Percentiles rank a stretch among this genome's conserved stretches.
phyloP scores from a whole-genome alignment of 2,888 invertebrate genomes.

The Drosophila aldrichi region DNA sequence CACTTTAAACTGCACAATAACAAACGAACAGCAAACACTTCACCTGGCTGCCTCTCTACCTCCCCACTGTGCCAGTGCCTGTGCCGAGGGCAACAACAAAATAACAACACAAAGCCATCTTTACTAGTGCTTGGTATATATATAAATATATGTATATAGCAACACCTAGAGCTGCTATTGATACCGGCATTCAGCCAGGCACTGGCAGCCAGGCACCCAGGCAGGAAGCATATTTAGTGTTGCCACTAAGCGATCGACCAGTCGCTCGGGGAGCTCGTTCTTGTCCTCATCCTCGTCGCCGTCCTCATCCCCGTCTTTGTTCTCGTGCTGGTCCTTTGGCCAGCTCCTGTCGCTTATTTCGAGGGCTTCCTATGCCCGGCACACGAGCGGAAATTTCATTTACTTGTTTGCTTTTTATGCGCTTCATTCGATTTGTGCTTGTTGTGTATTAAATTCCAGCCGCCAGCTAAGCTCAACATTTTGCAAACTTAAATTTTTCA shows the following conservation, averaged over 20 bases:
- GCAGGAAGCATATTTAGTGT: conserved; percentile 41
- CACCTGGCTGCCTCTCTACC: conserved; percentile 10
- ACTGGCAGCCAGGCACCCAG: conserved; percentile 15
- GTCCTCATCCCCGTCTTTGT: background rate
- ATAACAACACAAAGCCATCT: conserved; percentile 9
- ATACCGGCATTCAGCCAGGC: conserved; percentile 29
- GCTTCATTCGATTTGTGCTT: conserved; percentile 50
- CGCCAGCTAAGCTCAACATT: conserved; percentile 38
- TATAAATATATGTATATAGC: background rate
- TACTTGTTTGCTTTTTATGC: conserved; percentile 71
- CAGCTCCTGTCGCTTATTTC: conserved; percentile 16
- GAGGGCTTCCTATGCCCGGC: conserved; percentile 17
- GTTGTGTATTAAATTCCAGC: conserved; percentile 40
- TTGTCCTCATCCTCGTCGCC: background rate
- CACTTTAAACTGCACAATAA: conserved; percentile 67
- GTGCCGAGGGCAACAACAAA: conserved; percentile 3
- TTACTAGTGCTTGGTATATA: background rate
- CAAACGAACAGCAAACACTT: conserved; percentile 27
- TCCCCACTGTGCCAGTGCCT: background rate
- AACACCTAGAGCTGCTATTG: conserved; percentile 39
- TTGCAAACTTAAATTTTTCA: conserved; percentile 40
- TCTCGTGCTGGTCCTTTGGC: conserved; percentile 2
- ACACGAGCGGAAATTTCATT: conserved; percentile 77
- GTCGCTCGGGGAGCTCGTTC: conserved; percentile 15
- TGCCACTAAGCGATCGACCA: conserved; percentile 44